phyloP scores from a whole-genome alignment of 2,797 vertebrate genomes.

The Myoxocephalus aenaeus region DNA sequence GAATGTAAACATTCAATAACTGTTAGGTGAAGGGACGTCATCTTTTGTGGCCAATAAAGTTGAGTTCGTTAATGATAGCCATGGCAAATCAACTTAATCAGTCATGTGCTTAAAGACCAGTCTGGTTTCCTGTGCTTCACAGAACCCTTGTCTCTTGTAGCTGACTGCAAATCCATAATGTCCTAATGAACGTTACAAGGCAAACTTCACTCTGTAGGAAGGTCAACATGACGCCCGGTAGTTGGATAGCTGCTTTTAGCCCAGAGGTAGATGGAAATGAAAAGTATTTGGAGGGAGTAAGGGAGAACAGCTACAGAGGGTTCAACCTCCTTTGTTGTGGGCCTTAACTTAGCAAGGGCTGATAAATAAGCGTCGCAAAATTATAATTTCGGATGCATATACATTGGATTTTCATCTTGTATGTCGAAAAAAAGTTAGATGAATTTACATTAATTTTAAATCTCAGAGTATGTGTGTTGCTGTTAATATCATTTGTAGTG shows the following conservation, averaged over 20 bases:
- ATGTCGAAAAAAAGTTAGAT: neutral
- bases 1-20: neutral
- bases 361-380: neutral
- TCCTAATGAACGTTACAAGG: slow-evolving; percentile 36
- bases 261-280: neutral
- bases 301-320: neutral
- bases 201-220: slow-evolving; percentile 11
- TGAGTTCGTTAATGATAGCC: slow-evolving; percentile 37
- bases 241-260: slow-evolving; percentile 10
- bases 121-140: slow-evolving; percentile 40
- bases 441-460: neutral
- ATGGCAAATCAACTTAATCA: slow-evolving; percentile 45
- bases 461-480: too few relatives aligned
- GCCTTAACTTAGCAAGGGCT: neutral
- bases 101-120: slow-evolving; percentile 48
- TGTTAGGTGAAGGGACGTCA: neutral
- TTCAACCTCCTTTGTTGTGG: slow-evolving; percentile 2
- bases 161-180: slow-evolving; percentile 50
- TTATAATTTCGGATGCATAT: neutral
- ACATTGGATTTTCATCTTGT: neutral
- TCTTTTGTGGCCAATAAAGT: slow-evolving; percentile 12
- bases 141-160: slow-evolving; percentile 29
- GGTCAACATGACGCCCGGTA: slow-evolving; percentile 6
- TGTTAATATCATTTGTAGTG: neutral
- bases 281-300: neutral